Evolutionary conservation across 2,888 invertebrate species (phyloP), one percentile per base, ranked within the genome.

Genomic region (Epinotia demarniana): DNA sequence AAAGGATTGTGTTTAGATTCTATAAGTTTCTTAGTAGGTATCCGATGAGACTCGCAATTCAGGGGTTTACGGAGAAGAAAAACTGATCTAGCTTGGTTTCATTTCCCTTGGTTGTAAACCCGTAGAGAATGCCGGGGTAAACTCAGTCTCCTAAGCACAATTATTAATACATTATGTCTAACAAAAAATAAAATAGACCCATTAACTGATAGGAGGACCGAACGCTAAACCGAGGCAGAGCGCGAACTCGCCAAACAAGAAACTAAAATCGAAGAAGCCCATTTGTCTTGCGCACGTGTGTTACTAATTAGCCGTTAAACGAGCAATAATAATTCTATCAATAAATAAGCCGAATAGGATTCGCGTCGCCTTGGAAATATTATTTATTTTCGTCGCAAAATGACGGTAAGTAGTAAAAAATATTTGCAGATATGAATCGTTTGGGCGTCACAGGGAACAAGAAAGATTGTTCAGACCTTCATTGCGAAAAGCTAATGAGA

Each of bases 1-100:
- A 85, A 88, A 85, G 88, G 86, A 82, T 83, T 80, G 79, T 80
- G 77, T 62, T 27, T 46, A 68, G 84, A 81, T 84, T 83, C 82
- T 86, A 85, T 87, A 86, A 86, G 84, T 49, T 16, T 49, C 5
- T 49, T 13, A 49, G 39, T 39, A 39, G 39, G 39, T 39, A 39
- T 39, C 39, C 39, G 9, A 39, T 39, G 39, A 8, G 33, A 39
- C 9, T 39, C 39, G 9, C 23, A 19, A 23, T 58, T 23, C 12
- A 19, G 9, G 23, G 23, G 58, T 55, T 18, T 8, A 57, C 18
- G 18, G 9, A 39, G 8, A 9, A 8, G 39, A 39, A 39, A 39
- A 39, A 39, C 33, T 33, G 33, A 8, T 39, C 39, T 6, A 39
- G 39, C 39, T 39, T 9, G 39, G 39, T 39, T 9, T 9, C 39